A percentile compares a stretch with the other conserved stretches of the same genome.
phyloP scores from a whole-genome alignment of 2,888 invertebrate genomes.

The Merodon equestris region DNA sequence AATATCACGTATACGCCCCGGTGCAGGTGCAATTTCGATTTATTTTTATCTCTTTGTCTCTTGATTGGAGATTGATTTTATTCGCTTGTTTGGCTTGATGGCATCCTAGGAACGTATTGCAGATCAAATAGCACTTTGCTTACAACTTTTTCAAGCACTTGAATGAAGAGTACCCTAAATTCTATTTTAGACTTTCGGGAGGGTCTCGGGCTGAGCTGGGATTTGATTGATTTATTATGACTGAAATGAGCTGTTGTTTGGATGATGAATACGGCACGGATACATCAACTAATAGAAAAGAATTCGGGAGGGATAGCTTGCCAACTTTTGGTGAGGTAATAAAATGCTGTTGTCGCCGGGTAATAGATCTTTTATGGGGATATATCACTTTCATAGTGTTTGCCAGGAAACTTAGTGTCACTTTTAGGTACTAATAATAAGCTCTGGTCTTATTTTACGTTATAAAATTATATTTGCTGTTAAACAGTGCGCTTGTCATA shows the following conservation, averaged over 20 bases:
- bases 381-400: too few relatives aligned
- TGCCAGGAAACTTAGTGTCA: too few relatives aligned
- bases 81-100: not conserved
- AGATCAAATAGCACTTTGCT: slow-evolving; percentile 21
- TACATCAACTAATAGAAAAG: too few relatives aligned
- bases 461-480: too few relatives aligned
- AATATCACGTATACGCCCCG: slow-evolving; percentile 30
- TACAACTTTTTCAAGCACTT: not conserved
- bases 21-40: too few relatives aligned
- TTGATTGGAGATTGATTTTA: not conserved
- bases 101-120: slow-evolving; percentile 24
- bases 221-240: slow-evolving; percentile 33
- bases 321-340: too few relatives aligned
- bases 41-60: not conserved
- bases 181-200: not conserved
- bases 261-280: not conserved
- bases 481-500: too few relatives aligned
- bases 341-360: too few relatives aligned
- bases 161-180: slow-evolving; percentile 20
- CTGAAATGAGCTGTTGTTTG: slow-evolving; percentile 16
- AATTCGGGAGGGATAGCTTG: too few relatives aligned
- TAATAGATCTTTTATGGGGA: too few relatives aligned
- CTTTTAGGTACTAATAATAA: too few relatives aligned
- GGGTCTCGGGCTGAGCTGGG: slow-evolving; percentile 6
- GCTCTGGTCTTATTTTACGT: too few relatives aligned